Base-by-base conservation (phyloP, 2,797 vertebrate genomes). In the Gymnopithys bicolor region DNA sequence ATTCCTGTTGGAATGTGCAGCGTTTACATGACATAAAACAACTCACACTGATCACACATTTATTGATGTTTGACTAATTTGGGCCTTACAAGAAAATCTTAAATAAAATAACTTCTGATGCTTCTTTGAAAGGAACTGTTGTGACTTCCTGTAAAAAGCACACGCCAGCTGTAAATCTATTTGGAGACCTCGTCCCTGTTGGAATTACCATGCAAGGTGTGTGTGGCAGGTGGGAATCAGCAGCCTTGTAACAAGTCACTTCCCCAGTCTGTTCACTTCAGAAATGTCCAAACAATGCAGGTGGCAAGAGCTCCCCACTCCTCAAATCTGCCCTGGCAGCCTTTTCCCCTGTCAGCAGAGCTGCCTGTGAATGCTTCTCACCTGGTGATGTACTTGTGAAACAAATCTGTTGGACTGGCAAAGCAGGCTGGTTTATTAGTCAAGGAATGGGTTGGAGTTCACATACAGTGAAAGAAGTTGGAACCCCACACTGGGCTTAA, bases 271-370 rank as follows among this genome's bases (percentile, higher is more conserved):
- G 90, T 55, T 91, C 69, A 70, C 63, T 76, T 53, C 71, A 18
- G 24, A 49, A 55, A 33, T 24, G 63, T 83, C 79, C 64, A 43
- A 90, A 85, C 76, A 91, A 85, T 73, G 60, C 30, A 66, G 92
- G 90, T 55, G 73, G 83, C 43, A 69, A 76, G 68, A 88, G 39
- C 84, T 88, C 45, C 41, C 45, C 27, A 35, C 5, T 66, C 70
- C 83, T 60, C 49, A 75, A 76, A 90, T 79, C 63, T 87, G 79
- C 85, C 85, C 83, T 83, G 90, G 76, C 88, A 95, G 71, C 55
- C 55, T 79, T 84, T 68, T 94, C 62, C 63, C 59, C 85, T 71
- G 32, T 59, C 85, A 87, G 37, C 84, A 88, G 77, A 78, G 70
- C 74, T 84, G 58, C 75, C 66, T 60, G 67, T 0, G 1, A 94